Evolutionary conservation across 1,140 invertebrate species (phyloP), one percentile per base, ranked within the genome.

Genomic region (Dendrolimus kikuchii): DNA sequence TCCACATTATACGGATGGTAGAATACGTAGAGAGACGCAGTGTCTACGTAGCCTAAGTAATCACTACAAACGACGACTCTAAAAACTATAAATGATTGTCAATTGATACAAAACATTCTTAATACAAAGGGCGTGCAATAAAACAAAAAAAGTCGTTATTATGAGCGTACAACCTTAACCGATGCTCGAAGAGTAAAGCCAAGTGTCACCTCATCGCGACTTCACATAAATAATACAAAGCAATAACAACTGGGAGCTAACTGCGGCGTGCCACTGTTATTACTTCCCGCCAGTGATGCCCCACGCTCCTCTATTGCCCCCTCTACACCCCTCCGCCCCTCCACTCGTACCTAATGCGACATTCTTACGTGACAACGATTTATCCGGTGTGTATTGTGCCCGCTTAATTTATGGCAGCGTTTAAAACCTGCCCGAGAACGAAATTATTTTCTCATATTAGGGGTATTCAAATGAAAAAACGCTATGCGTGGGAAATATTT

Each of bases 281-380:
- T 82, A 71, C 74, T 70, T 55, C 64, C 64, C 65, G 64, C 60
- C 62, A 58, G 43, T 23, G 7, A 49, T 47, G 51, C 49, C 23
- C 45, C 50, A 48, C 42, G 48, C 49, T 41, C 52, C 53, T 53
- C 55, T 43, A 42, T 39, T 39, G 38, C 50, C 51, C 46, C 47
- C 50, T 10, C 9, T 39, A 51, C 49, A 47, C 53, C 59, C 48
- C 64, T 42, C 53, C 42, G 37, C 45, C 1, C 38, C 55, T 5
- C 5, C 47, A n/a, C 45, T 47, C 38, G 43, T 42, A 66, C 66
- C 71, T 77, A 75, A 77, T 79, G 73, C 74, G 71, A 78, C 74
- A 78, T 79, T 81, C 78, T 81, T 79, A 81, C 73, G 76, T 81
- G 78, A 81, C 79, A 80, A 80, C 77, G 77, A 82, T 82, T 80